Conservation (phyloP, 30 jellyfish, hydroid and myxozoan species). For the Nemopilema nomurai region DNA sequence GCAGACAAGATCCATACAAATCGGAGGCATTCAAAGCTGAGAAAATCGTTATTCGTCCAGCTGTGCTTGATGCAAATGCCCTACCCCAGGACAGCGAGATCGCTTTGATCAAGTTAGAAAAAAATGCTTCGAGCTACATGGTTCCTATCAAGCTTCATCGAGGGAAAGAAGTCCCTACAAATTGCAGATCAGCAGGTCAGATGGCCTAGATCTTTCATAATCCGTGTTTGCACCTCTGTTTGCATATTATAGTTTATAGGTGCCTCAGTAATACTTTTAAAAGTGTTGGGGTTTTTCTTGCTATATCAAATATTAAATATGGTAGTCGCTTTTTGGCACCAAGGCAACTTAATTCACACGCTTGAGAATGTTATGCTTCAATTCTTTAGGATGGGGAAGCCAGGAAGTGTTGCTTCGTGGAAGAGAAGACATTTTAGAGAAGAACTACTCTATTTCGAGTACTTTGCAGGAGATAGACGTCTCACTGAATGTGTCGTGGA, state of each 20-base stretch:
- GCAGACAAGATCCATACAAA: not conserved
- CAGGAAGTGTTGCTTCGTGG: not conserved
- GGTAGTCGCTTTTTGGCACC: no score
- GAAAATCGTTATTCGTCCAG: slow-evolving; percentile 19
- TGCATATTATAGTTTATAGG: no score
- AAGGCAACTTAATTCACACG: no score
- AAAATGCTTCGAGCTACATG: slow-evolving; percentile 5
- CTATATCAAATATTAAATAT: no score
- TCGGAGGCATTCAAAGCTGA: not conserved
- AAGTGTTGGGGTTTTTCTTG: no score
- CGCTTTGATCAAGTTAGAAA: slow-evolving; percentile 35
- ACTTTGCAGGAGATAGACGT: slow-evolving; percentile 23
- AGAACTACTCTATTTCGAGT: slow-evolving; percentile 16
- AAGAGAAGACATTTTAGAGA: not conserved
- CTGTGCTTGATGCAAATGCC: not conserved
- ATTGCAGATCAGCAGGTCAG: slow-evolving; percentile 55
- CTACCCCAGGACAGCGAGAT: slow-evolving; percentile 10
- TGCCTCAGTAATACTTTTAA: not conserved
- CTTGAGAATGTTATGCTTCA: no score
- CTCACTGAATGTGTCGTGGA: slow-evolving; percentile 17
- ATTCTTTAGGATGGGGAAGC: slow-evolving; percentile 60
- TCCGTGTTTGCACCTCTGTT: no score
- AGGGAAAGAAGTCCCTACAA: not conserved
- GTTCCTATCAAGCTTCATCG: not conserved
- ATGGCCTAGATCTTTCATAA: no score